Evolutionary conservation across 2,888 invertebrate genomes (phyloP), one percentile per base, ranked within the genome.

Genomic region (Alentia gelatinosa): DNA sequence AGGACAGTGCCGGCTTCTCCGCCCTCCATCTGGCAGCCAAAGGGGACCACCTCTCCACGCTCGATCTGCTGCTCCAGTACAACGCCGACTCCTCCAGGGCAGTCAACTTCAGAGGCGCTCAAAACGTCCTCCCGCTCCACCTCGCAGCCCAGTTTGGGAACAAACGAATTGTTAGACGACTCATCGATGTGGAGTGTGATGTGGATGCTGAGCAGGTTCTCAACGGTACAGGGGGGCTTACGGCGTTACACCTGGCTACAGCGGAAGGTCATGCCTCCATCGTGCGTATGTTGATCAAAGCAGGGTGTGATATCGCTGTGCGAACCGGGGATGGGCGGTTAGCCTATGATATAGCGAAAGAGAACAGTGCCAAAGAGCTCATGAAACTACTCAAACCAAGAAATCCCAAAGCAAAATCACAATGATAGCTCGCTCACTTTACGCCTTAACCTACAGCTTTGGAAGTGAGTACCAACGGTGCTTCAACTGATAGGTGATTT

Each of bases 21-120:
- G 92, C 94, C 4, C 89, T 94, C 15, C 92, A 94, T 63, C 88
- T 94, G 74, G 93, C 93, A 19, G 92, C 93, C 37, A 91, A 92
- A 50, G 92, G 91, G 47, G 89, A 92, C 89, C 40, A 93, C 68
- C 40, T 83, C 15, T 92, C 92, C 30, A 91, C 92, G 19, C 91
- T 91, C 3, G 91, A 93, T n/a, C 91, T 92, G 40, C 91, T 95
- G 7, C 89, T 95, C 23, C 91, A 93, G 75, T 90, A 92, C 19
- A 94, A 94, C 4, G 94, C 94, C 1, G 92, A 93, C 26, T 91
- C 92, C 3, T 92, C 93, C 56, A 68, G 89, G 3, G 91, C 89
- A 9, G 93, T 93, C 0, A 89, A 86, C 40, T 90, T 93, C 42
- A 42, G 89, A n/a, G 91, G 89, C 15, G 91, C 92, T 4, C 86